Base-by-base conservation (phyloP, 2,113 vertebrate species). In the Ptyas mucosa region DNA sequence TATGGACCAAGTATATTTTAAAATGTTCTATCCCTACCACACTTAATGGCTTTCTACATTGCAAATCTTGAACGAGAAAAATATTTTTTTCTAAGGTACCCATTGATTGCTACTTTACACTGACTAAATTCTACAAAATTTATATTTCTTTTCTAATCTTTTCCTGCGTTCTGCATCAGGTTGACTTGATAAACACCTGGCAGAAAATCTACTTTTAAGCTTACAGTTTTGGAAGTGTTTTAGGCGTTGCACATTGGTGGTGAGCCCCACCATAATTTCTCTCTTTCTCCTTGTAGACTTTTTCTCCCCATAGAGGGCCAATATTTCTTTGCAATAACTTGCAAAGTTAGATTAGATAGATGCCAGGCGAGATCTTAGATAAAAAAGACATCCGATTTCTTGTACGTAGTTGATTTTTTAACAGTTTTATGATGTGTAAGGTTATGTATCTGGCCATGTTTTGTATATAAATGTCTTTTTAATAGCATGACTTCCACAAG, bases 151-250 rank as follows among this genome's bases (percentile, higher is more conserved):
- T 75, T 90, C 94, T 90, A 92, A 90, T 94, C 93, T 91, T 90
- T 91, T 91, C 90, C 92, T 90, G 88, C 61, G 53, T 15, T 94
- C 93, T 94, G 85, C 91, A 55, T 0, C 5, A 93, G 92, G 91
- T 93, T 52, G 94, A 88, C 58, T 1, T 93, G 91, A 90, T 93
- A 92, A 90, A 12, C 94, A 95, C 93, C 95, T 95, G 94, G 95
- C 94, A 95, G 93, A 89, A 97, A 96, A 97, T 97, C 96, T 95
- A 93, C 93, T 96, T 95, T 94, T 93, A 92, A 88, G 92, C 93
- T 94, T 93, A 75, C 94, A 96, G 23, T 95, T 95, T 49, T 54
- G 1, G 57, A 94, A 94, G 53, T 1, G 43, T 94, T 91, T 46
- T 49, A 94, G 92, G 91, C 69, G 88, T 92, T 91, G 93, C 23